Evolutionary conservation across 2,797 vertebrate genomes (phyloP).

Genomic region (Sylvilagus floridanus): DNA sequence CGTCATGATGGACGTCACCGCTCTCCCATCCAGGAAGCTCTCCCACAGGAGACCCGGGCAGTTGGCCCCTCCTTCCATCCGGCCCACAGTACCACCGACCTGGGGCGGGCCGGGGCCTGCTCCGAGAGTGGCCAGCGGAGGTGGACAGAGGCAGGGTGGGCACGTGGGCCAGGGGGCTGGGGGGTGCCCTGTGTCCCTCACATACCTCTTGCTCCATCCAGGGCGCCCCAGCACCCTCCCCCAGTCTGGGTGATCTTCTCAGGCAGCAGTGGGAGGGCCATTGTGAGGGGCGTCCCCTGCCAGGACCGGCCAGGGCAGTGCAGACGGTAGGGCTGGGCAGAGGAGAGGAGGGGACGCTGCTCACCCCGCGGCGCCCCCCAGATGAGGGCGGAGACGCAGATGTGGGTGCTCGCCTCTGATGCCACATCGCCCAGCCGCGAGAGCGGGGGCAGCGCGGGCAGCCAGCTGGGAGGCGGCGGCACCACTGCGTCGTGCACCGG

Average conservation of each 20-base stretch:
- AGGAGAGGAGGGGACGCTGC: no score
- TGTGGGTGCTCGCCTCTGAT: no score
- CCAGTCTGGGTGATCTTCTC: background rate
- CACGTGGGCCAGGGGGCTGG: no score
- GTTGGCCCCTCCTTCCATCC: background rate
- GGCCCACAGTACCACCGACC: accelerated
- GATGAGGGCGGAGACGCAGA: no score
- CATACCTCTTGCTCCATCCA: background rate
- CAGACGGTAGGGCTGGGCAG: no score
- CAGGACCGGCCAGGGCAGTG: background rate
- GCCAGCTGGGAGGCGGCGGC: no score
- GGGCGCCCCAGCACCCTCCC: background rate
- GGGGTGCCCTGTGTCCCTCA: background rate
- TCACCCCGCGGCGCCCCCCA: no score
- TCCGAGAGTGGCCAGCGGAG: background rate
- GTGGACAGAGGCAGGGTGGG: background rate
- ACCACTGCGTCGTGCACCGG: no score
- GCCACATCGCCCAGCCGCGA: no score
- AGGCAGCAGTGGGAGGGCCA: background rate
- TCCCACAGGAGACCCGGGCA: no score
- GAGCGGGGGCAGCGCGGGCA: no score
- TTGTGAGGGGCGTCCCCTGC: background rate
- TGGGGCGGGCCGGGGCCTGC: background rate
- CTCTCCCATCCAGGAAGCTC: no score
- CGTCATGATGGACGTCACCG: background rate